phyloP scores from a whole-genome alignment of 2,113 vertebrate genomes.

The Vulpes lagopus region DNA sequence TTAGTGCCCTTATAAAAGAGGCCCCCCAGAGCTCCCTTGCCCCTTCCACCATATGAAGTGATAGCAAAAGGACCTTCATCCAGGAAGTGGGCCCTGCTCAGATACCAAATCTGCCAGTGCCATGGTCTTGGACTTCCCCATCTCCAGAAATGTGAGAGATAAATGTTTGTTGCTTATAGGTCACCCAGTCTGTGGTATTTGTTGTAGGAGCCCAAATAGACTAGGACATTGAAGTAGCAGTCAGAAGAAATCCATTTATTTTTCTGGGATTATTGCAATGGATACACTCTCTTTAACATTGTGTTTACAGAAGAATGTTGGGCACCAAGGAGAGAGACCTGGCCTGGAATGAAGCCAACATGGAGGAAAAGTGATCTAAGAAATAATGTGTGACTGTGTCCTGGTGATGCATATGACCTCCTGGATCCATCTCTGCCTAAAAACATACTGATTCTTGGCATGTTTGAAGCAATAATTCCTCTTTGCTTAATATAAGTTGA shows the following conservation, averaged over 20 bases:
- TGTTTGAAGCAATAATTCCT: neutral
- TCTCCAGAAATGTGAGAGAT: neutral
- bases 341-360: neutral
- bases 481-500: neutral
- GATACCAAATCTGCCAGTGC: neutral
- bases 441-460: neutral
- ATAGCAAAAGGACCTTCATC: neutral
- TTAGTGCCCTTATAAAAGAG: neutral
- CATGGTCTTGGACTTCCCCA: neutral
- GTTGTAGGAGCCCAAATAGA: neutral
- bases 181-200: neutral
- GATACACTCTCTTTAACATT: neutral
- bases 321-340: neutral
- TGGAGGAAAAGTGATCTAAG: neutral
- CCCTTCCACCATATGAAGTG: too few species aligned
- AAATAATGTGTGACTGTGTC: neutral
- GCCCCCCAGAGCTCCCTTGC: neutral
- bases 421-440: slow-evolving; percentile 21
- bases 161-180: neutral
- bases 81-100: neutral
- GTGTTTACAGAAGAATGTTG: neutral
- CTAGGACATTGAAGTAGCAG: neutral
- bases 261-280: neutral
- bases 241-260: neutral
- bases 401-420: neutral